A percentile compares a stretch with the other conserved stretches of the same genome.
Conservation (phyloP, 2,797 vertebrate genomes). For the Jordanella pulchra region DNA sequence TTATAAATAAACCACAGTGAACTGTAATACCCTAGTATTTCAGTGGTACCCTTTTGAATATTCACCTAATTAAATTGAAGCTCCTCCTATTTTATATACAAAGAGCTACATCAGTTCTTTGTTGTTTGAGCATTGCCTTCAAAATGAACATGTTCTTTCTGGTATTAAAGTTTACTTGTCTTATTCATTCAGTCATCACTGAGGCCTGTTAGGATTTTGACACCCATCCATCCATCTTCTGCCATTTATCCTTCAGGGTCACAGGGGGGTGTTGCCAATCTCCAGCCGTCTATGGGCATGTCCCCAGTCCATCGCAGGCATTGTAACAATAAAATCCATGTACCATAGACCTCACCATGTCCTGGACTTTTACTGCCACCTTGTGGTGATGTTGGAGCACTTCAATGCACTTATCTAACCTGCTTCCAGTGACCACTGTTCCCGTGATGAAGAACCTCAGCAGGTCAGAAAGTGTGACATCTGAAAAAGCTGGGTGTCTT, state of each 20-base stretch:
- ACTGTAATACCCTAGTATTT: too few relatives aligned
- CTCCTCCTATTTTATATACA: neutral
- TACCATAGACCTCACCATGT: neutral
- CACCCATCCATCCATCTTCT: neutral
- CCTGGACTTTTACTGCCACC: constrained; percentile 25
- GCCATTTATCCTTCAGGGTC: too few relatives aligned
- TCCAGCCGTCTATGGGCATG: too few relatives aligned
- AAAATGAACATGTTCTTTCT: neutral
- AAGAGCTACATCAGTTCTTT: neutral
- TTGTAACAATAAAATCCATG: neutral
- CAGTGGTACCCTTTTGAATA: neutral
- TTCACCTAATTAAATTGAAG: neutral
- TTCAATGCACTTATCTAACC: neutral
- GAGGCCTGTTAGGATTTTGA: neutral
- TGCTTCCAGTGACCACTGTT: neutral
- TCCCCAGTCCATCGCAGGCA: too few relatives aligned
- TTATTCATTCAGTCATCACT: neutral
- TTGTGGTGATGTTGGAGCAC: neutral
- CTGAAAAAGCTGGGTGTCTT: too few relatives aligned
- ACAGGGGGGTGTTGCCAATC: too few relatives aligned
- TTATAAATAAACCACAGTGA: neutral
- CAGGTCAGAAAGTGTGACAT: neutral
- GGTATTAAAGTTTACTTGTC: too few relatives aligned
- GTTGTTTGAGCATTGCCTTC: neutral
- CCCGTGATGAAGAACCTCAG: neutral